These are phyloP conservation scores for Gallinago jamesoni DNA, from an alignment of 2,113 vertebrate species.

Conservation along the genomic window DNA sequence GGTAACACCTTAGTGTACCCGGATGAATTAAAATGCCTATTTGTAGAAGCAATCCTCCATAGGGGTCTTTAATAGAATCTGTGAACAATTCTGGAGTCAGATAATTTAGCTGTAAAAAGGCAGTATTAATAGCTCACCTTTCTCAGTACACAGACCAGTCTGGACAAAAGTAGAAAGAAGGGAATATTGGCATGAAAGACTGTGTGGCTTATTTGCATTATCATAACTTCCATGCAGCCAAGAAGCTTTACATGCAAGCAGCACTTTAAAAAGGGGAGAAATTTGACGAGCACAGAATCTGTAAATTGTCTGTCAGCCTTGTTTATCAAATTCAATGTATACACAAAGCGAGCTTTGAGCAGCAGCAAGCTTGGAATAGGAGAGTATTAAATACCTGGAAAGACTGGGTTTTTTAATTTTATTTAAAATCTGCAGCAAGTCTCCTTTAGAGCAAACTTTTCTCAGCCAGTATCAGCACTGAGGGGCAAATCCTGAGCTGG, in stretches of 20 bases:
- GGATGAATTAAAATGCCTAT: conserved; percentile 83
- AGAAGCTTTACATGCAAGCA: background rate
- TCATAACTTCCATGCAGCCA: background rate
- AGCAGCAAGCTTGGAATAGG: background rate
- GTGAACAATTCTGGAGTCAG: conserved; percentile 77
- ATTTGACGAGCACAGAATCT: background rate
- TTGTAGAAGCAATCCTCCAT: conserved; percentile 81
- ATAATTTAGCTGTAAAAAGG: conserved; percentile 82
- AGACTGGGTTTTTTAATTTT: background rate
- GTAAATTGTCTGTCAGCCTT: background rate
- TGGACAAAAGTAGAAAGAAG: conserved; percentile 56
- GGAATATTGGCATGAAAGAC: conserved; percentile 41
- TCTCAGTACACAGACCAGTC: conserved; percentile 67
- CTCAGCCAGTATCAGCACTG: background rate
- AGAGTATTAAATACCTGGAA: background rate
- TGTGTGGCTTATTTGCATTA: background rate
- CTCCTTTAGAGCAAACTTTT: background rate
- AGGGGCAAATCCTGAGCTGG: background rate
- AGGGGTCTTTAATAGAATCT: conserved; percentile 85
- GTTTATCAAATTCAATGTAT: background rate
- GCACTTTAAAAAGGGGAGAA: background rate
- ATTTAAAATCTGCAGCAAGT: background rate
- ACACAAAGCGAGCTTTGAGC: background rate
- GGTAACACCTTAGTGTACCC: conserved; percentile 82
- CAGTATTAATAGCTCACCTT: conserved; percentile 81